Evolutionary conservation across 2,797 vertebrate species (phyloP).

Genomic region (Adelosebastes latens): DNA sequence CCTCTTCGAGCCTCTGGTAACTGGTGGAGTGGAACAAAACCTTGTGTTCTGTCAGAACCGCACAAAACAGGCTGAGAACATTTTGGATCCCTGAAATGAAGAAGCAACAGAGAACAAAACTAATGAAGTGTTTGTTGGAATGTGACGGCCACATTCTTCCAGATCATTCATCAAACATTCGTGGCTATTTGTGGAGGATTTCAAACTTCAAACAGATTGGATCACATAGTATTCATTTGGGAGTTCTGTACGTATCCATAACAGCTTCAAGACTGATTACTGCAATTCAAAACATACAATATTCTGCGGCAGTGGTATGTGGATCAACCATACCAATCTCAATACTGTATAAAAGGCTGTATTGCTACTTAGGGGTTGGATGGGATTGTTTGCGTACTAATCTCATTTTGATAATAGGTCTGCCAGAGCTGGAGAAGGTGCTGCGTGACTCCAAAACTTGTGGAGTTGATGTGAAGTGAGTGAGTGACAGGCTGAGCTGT

Average conservation of each 20-base stretch:
- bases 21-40: slow-evolving; percentile 98
- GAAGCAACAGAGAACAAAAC: slow-evolving; percentile 41
- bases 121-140: slow-evolving; percentile 50
- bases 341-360: not conserved
- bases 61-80: slow-evolving; percentile 95
- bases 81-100: slow-evolving; percentile 93
- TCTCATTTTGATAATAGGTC: not conserved
- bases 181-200: slow-evolving; percentile 21
- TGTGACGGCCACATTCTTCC: slow-evolving; percentile 43
- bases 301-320: not conserved
- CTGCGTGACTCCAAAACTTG: not conserved
- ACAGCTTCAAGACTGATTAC: slow-evolving; percentile 3
- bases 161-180: slow-evolving; percentile 49
- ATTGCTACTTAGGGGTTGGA: not conserved
- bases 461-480: not conserved
- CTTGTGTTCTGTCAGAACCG: slow-evolving; percentile 97
- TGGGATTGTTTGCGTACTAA: not conserved
- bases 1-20: slow-evolving; percentile 97
- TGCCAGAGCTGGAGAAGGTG: not conserved
- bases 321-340: not conserved
- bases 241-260: not conserved
- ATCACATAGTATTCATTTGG: slow-evolving; percentile 29
- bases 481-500: too few species aligned
- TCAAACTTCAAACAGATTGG: slow-evolving; percentile 35
- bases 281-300: slow-evolving; percentile 11